Conservation (phyloP, 2,113 vertebrate genomes). For the Sturnus vulgaris region DNA sequence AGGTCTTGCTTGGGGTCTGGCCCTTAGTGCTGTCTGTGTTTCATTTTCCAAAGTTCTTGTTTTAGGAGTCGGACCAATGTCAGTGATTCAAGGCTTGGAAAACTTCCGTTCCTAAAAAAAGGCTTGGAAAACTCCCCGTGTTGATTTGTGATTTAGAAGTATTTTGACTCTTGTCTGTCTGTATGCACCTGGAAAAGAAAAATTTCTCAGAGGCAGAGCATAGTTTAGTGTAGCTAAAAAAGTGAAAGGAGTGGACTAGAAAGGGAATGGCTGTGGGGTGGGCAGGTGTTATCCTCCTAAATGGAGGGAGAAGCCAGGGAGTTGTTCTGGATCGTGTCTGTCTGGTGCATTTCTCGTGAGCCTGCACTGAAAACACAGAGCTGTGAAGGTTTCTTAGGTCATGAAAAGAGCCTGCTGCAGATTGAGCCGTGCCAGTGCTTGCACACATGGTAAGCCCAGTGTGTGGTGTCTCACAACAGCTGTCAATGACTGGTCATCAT, state of each 20-base stretch:
- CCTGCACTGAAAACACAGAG: not conserved
- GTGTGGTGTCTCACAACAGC: conserved; percentile 45
- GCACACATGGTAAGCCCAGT: not conserved
- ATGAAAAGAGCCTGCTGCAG: not conserved
- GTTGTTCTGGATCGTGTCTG: not conserved
- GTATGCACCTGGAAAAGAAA: not conserved
- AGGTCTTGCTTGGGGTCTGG: not conserved
- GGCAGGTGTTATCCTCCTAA: not conserved
- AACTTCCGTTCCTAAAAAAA: not conserved
- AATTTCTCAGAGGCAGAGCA: not conserved
- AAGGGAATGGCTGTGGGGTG: not conserved
- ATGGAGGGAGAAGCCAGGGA: not conserved
- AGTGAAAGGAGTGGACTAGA: not conserved
- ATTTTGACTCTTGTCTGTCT: not conserved
- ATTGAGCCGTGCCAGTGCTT: not conserved
- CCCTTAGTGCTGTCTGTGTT: not conserved
- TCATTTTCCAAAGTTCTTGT: not conserved
- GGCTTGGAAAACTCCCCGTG: not conserved
- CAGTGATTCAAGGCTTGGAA: conserved; percentile 28
- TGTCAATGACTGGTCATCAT: conserved; percentile 37
- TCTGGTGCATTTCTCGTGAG: fast-evolving
- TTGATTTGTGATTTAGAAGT: not conserved
- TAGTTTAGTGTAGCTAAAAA: not conserved
- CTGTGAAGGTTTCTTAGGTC: not conserved
- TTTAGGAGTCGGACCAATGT: not conserved